phyloP scores from a whole-genome alignment of 2,113 vertebrate genomes.

The Ardeotis arabs region DNA sequence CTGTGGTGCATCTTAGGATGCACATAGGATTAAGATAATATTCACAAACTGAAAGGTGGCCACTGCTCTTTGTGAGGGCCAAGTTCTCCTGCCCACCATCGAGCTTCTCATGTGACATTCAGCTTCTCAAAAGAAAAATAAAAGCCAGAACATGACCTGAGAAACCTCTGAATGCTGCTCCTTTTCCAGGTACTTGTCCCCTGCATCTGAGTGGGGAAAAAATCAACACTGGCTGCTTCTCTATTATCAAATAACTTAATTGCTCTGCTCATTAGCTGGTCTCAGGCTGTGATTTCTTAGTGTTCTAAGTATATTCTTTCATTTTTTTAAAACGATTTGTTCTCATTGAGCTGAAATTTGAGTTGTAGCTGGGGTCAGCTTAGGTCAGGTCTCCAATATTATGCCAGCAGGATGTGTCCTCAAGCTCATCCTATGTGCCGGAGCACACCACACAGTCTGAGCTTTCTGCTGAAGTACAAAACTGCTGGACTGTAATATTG shows the following conservation, averaged over 20 bases:
- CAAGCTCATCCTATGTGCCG: rapidly evolving
- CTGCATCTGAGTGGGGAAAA: not conserved
- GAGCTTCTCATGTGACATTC: not conserved
- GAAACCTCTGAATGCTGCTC: not conserved
- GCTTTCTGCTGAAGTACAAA: not conserved
- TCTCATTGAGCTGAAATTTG: not conserved
- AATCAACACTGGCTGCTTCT: not conserved
- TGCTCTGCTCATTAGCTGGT: not conserved
- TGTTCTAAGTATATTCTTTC: not conserved
- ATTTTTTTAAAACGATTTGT: not conserved
- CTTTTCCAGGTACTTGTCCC: not conserved
- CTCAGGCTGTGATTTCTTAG: not conserved
- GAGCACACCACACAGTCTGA: not conserved
- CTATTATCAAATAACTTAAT: not conserved
- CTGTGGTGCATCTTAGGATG: not conserved
- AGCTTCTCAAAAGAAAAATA: not conserved
- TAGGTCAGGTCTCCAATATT: not conserved
- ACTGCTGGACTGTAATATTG: not conserved
- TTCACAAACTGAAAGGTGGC: not conserved
- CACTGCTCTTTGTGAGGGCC: not conserved
- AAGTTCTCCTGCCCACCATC: not conserved
- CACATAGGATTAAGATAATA: not conserved
- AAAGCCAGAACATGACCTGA: not conserved
- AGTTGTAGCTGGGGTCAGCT: not conserved
- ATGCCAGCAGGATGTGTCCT: not conserved